phyloP scores from a whole-genome alignment of 2,113 vertebrate species.

The Myocastor coypus region DNA sequence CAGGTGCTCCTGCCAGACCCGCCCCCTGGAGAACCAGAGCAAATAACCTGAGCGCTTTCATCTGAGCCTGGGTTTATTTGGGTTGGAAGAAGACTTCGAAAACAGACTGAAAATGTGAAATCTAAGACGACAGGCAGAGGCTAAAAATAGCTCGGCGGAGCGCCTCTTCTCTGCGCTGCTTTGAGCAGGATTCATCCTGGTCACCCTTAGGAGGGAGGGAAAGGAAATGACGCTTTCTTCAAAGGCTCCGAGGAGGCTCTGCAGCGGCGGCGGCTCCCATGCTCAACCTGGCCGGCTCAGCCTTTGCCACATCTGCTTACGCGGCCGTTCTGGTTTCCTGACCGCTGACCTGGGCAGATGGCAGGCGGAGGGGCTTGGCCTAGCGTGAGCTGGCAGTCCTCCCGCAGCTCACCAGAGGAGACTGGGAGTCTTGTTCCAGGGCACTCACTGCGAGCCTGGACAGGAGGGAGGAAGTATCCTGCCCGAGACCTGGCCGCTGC shows the following conservation, averaged over 20 bases:
- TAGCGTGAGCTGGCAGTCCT: neutral
- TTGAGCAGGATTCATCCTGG: neutral
- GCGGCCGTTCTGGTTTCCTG: neutral
- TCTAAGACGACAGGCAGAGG: neutral
- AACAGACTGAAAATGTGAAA: slow-evolving; percentile 56
- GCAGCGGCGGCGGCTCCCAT: accelerated
- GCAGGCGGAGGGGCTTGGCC: neutral
- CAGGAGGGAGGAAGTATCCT: accelerated
- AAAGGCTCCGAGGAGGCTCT: neutral
- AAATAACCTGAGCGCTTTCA: neutral
- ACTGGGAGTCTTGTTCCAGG: neutral
- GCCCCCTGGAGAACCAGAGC: neutral
- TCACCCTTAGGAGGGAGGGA: accelerated
- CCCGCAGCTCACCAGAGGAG: neutral
- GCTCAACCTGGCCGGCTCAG: neutral
- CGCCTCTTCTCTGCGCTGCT: accelerated
- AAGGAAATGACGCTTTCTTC: neutral
- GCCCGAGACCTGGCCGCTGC: too few species aligned
- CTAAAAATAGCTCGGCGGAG: slow-evolving; percentile 13
- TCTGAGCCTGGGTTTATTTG: slow-evolving; percentile 47
- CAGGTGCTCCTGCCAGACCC: accelerated
- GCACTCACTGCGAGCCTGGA: neutral
- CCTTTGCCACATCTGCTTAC: neutral
- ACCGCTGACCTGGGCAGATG: neutral
- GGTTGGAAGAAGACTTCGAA: slow-evolving; percentile 43